These are phyloP conservation scores for Agrotis ipsilon DNA, from an alignment of 2,888 invertebrate species.

Conservation along the genomic window DNA sequence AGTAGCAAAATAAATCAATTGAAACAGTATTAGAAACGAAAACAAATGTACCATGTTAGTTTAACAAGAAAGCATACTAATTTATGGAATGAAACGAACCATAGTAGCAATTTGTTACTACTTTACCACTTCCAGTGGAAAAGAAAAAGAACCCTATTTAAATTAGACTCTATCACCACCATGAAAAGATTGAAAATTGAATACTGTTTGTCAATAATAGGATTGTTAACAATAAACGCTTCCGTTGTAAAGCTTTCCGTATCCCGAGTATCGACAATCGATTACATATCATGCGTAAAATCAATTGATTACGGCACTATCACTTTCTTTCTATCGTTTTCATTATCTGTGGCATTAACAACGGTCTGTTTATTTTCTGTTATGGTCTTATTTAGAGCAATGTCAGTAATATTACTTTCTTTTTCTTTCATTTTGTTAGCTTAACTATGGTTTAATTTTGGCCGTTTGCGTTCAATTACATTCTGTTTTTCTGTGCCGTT, in stretches of 20 bases:
- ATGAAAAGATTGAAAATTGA: slow-evolving; percentile 26
- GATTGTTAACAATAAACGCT: slow-evolving; percentile 65
- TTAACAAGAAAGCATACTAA: slow-evolving; percentile 31
- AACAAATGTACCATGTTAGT: slow-evolving; percentile 14
- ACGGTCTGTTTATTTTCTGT: slow-evolving; percentile 78
- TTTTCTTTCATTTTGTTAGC: slow-evolving; percentile 54
- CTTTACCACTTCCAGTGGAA: slow-evolving; percentile 41
- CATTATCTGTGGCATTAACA: slow-evolving; percentile 69
- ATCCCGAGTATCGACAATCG: slow-evolving; percentile 71
- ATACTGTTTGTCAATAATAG: slow-evolving; percentile 24
- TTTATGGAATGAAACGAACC: slow-evolving; percentile 37
- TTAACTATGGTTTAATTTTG: slow-evolving; percentile 12
- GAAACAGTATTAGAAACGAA: slow-evolving; percentile 3
- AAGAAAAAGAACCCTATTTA: background rate
- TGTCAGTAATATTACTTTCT: slow-evolving; percentile 61
- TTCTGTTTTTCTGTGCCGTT: background rate
- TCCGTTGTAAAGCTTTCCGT: slow-evolving; percentile 75
- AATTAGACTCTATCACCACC: slow-evolving; percentile 23
- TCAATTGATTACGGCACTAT: slow-evolving; percentile 77
- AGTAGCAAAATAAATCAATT: background rate
- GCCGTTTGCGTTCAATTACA: background rate
- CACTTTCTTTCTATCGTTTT: slow-evolving; percentile 68
- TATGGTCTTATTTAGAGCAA: slow-evolving; percentile 67
- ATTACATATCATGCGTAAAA: slow-evolving; percentile 79
- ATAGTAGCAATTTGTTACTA: slow-evolving; percentile 23